Evolutionary conservation across 2,113 vertebrate genomes (phyloP), one percentile per base, ranked within the genome.

Genomic region (Phycodurus eques): DNA sequence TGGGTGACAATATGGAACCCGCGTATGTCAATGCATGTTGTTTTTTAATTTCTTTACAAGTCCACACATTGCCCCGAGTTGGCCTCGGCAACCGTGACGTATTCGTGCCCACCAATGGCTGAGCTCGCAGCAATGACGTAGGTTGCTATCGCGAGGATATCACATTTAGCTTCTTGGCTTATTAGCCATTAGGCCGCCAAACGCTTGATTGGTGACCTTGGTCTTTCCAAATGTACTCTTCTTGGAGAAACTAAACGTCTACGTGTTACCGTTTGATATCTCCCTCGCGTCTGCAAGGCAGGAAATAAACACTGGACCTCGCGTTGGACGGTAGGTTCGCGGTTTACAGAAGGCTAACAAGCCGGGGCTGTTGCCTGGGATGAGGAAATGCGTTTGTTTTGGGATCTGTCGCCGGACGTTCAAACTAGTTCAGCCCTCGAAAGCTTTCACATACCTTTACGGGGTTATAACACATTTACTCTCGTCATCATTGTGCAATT

Each of bases 61-160:
- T 3, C 53, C 35, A 63, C 35, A 43, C 17, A 14, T 39, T 20
- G 35, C 61, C 35, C 19, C 8, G 8, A 9, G 15, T 35, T 33
- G 89, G 19, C 91, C 92, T 90, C 83, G 85, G 92, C 89, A 92
- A 93, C 91, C 70, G 77, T 92, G 91, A 92, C 87, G 76, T 92
- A 77, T 83, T 13, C 0, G 0, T 0, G 20, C 5, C 8, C 12
- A 22, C 92, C 89, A 92, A 92, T 92, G 84, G 13, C 4, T 42
- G 35, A 19, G 51, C 75, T 79, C 72, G 57, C 74, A 14, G 51
- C 35, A 12, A 19, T 59, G 74, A 78, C 81, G 53, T 56, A 56
- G 0, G 80, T 43, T 65, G 0, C 66, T 89, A 78, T 92, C 91
- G 91, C 91, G 92, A 87, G 88, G 73, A 72, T 83, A 72, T 69